These are phyloP conservation scores for Eupithecia subumbrata DNA, from an alignment of 2,888 invertebrate genomes.

Conservation along the genomic window DNA sequence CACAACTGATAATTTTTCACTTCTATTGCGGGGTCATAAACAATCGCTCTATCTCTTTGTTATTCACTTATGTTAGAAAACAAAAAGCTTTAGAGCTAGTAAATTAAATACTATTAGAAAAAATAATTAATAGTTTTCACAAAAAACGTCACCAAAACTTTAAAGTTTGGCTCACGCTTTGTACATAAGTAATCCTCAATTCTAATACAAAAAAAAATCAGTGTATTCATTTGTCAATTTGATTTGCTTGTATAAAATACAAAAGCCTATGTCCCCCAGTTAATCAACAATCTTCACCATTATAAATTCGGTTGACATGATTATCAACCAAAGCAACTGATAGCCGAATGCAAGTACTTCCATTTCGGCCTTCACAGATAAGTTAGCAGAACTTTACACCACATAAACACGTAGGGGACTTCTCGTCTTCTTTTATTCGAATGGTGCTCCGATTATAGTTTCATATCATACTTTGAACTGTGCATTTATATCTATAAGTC, in stretches of 20 bases:
- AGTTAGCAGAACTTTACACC: not conserved
- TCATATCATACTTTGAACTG: constrained; percentile 79
- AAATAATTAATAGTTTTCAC: not conserved
- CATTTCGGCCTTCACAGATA: not conserved
- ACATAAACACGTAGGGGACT: not conserved
- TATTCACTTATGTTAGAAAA: no score
- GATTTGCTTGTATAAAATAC: not conserved
- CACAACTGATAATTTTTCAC: not conserved
- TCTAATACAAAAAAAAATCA: no score
- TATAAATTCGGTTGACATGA: not conserved
- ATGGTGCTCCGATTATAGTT: constrained; percentile 80
- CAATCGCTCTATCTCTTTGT: no score
- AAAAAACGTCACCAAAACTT: not conserved
- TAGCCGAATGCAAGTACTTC: not conserved
- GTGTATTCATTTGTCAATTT: not conserved
- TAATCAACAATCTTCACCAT: not conserved
- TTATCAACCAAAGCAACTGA: not conserved
- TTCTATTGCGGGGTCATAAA: not conserved
- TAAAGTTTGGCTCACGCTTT: not conserved
- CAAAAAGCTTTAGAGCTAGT: not conserved
- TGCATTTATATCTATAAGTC: constrained; percentile 70
- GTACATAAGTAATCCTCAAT: not conserved
- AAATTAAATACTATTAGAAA: not conserved
- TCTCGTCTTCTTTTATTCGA: constrained; percentile 49
- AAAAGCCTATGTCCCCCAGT: no score